A percentile compares a stretch with the other conserved stretches of the same genome.
These are phyloP conservation scores for Fopius arisanus DNA, from an alignment of 1,140 invertebrate species.

Conservation along the genomic window DNA sequence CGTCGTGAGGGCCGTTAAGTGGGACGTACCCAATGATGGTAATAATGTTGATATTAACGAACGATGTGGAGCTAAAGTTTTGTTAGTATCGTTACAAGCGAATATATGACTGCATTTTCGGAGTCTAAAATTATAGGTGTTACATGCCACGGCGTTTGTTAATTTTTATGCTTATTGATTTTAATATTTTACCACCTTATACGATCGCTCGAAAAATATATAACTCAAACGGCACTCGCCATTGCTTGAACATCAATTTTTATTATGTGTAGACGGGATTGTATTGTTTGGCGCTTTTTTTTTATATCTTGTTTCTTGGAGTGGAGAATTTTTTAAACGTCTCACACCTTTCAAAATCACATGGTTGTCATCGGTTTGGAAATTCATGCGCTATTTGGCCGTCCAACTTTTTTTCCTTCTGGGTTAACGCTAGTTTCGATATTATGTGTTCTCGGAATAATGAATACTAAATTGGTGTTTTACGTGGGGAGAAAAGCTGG, in stretches of 20 bases:
- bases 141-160: conserved; percentile 22
- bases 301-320: not conserved
- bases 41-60: conserved; percentile 43
- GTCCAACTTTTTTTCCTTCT: too few species aligned
- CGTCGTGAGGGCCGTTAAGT: conserved; percentile 31
- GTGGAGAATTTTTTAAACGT: not conserved
- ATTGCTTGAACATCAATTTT: not conserved
- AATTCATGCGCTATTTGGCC: too few species aligned
- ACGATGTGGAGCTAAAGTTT: conserved; percentile 6
- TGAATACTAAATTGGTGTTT: too few species aligned
- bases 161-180: conserved; percentile 41
- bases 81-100: conserved; percentile 6
- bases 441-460: too few species aligned
- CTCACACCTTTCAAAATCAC: not conserved
- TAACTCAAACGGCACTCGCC: not conserved
- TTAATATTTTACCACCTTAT: conserved; percentile 38
- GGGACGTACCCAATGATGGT: conserved; percentile 27
- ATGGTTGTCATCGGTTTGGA: not conserved
- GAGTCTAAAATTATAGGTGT: conserved; percentile 31
- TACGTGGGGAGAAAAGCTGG: too few species aligned
- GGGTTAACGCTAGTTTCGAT: too few species aligned
- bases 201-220: not conserved
- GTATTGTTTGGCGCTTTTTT: not conserved
- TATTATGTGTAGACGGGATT: conserved; percentile 9
- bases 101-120: not conserved